These are phyloP conservation scores for Augochlora pura DNA, from an alignment of 1,140 invertebrate genomes.

Conservation along the genomic window DNA sequence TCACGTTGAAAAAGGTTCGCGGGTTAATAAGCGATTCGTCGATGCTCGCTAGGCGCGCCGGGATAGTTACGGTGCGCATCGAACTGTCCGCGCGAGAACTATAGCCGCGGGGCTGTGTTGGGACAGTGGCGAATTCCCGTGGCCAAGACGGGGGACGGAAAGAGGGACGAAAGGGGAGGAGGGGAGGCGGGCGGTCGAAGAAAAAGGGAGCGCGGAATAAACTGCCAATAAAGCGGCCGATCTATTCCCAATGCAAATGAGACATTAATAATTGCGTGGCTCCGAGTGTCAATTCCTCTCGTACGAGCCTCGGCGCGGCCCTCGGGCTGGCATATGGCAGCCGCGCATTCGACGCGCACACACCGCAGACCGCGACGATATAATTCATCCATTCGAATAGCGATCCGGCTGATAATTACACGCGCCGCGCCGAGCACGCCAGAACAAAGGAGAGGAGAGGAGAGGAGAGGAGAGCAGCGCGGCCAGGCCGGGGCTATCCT, in stretches of 20 bases:
- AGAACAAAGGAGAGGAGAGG: too few species aligned
- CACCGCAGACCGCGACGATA: slow-evolving; percentile 50
- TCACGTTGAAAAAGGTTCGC: too few species aligned
- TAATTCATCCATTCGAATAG: slow-evolving; percentile 65
- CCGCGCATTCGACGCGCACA: slow-evolving; percentile 28
- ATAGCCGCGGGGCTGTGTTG: too few species aligned
- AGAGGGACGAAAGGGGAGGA: neutral
- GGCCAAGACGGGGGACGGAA: too few species aligned
- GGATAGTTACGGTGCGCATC: too few species aligned
- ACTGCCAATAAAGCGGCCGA: slow-evolving; percentile 53
- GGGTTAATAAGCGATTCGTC: too few species aligned
- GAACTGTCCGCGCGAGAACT: too few species aligned
- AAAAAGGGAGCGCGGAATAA: slow-evolving; percentile 11
- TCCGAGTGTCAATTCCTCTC: slow-evolving; percentile 58
- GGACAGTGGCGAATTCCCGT: neutral
- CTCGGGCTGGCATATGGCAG: slow-evolving; percentile 38
- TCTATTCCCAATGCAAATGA: slow-evolving; percentile 63
- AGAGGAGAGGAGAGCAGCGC: neutral
- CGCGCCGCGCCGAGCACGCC: neutral
- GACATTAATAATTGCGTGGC: slow-evolving; percentile 60
- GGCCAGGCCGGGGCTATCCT: neutral
- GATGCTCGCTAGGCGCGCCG: too few species aligned
- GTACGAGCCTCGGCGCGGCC: slow-evolving; percentile 15
- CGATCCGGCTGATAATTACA: slow-evolving; percentile 64
- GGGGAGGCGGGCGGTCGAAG: too few species aligned